Evolutionary conservation across 2,797 vertebrate species (phyloP), one percentile per base, ranked within the genome.

Genomic region (Arremon aurantiirostris): DNA sequence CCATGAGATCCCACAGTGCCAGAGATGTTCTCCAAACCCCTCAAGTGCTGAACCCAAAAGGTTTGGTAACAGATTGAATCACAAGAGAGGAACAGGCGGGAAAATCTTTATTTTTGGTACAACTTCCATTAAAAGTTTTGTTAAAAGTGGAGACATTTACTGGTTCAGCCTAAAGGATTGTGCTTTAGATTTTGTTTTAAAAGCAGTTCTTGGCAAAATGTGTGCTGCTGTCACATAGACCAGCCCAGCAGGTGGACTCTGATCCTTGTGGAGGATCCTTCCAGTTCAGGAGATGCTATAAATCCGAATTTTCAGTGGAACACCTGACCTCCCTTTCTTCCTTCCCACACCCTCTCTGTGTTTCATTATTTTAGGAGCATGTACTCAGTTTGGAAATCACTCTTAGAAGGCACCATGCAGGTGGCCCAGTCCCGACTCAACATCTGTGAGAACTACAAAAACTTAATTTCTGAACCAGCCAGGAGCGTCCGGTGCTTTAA

Each of bases 381-480:
- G 96, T 99, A 99, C 84, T 99, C 99, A 7, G 99, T 99, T 79
- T 99, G 99, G 99, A 98, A 99, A 96, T 98, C 99, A 3, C 99
- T 99, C 95, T 96, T 99, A 41, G 99, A 99, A 96, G 99, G 99
- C 92, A 99, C 99, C 5, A 98, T 99, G 96, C 99, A 99, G 95
- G 99, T 99, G 97, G 99, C 99, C 88, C 99, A 99, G 63, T 99
- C 99, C 64, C 98, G 99, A 71, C 99, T 99, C 95, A 99, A 98
- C 50, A 98, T 99, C 93, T 99, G 99, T 49, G 99, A 99, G 92
- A 99, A 99, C 97, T 99, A 99, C 97, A 99, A 98, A 97, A 99
- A 98, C 80, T 98, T 99, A 90, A 98, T 99, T 96, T 99, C 99
- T 4, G 99, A 99, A 63, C 99, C 99, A 7, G 99, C 99, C 81